These are phyloP conservation scores for Ophioninae sp. DNA, from an alignment of 2,888 invertebrate genomes.

Conservation along the genomic window DNA sequence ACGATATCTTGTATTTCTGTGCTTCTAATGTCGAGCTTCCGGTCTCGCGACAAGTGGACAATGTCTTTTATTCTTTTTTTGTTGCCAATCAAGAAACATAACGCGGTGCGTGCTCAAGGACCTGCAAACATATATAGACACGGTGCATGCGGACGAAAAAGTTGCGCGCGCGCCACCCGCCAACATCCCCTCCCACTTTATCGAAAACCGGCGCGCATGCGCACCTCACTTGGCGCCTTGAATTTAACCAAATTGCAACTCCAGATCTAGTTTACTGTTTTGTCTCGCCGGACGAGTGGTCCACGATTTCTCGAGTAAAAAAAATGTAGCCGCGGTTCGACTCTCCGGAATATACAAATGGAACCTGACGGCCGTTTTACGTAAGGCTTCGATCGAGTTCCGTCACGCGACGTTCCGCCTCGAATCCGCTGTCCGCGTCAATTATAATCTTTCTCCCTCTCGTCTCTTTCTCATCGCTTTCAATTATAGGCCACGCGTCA, in stretches of 20 bases:
- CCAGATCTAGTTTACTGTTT: neutral
- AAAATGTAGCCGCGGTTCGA: neutral
- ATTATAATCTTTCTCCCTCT: slow-evolving; percentile 36
- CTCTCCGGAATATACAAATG: neutral
- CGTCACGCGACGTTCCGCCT: slow-evolving; percentile 47
- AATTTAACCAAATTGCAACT: neutral
- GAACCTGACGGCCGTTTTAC: slow-evolving; percentile 17
- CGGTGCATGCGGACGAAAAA: neutral
- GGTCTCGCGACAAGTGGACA: neutral
- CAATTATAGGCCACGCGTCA: slow-evolving; percentile 52
- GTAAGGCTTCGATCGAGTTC: slow-evolving; percentile 44
- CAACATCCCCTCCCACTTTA: neutral
- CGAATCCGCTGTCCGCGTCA: slow-evolving; percentile 30
- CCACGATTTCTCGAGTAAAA: neutral
- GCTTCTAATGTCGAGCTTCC: neutral
- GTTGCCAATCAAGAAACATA: neutral
- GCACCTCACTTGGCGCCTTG: neutral
- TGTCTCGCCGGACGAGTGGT: neutral
- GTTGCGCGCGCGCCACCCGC: slow-evolving; percentile 31
- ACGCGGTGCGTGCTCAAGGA: slow-evolving; percentile 2
- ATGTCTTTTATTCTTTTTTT: neutral
- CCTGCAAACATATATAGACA: neutral
- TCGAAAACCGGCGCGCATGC: neutral
- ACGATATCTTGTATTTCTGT: slow-evolving; percentile 5
- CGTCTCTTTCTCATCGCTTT: slow-evolving; percentile 16